phyloP scores from a whole-genome alignment of 2,797 vertebrate genomes.

The Anguilla pacifica region DNA sequence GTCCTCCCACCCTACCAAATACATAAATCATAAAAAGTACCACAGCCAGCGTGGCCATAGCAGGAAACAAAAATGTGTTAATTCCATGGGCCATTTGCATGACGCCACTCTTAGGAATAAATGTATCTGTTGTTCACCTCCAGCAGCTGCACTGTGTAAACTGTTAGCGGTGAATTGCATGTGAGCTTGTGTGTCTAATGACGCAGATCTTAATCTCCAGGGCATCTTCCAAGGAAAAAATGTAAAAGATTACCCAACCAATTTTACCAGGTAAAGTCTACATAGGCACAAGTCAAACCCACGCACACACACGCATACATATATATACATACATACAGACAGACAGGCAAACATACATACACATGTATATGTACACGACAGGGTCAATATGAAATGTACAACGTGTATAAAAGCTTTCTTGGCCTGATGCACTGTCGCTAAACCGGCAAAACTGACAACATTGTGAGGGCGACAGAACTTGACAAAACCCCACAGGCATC shows the following conservation, averaged over 20 bases:
- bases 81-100: not conserved
- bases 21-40: not conserved
- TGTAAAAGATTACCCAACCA: not conserved
- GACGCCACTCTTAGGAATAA: not conserved
- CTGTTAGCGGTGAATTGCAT: not conserved
- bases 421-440: not conserved
- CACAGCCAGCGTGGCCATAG: not conserved
- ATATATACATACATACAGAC: too few species aligned
- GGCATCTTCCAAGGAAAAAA: not conserved
- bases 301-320: too few species aligned
- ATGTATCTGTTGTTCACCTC: not conserved
- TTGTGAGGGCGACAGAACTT: not conserved
- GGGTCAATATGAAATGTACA: too few species aligned
- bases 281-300: not conserved
- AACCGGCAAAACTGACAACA: not conserved
- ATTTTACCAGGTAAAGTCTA: not conserved
- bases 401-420: too few species aligned
- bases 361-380: too few species aligned
- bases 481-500: not conserved
- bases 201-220: not conserved
- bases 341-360: too few species aligned
- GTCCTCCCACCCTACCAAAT: constrained; percentile 33
- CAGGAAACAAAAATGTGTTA: constrained; percentile 16
- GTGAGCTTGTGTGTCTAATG: not conserved
- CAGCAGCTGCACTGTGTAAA: not conserved